A percentile compares a stretch with the other conserved stretches of the same genome.
Conservation (phyloP, 2,888 invertebrate genomes). For the Zhengitettix transpicula region DNA sequence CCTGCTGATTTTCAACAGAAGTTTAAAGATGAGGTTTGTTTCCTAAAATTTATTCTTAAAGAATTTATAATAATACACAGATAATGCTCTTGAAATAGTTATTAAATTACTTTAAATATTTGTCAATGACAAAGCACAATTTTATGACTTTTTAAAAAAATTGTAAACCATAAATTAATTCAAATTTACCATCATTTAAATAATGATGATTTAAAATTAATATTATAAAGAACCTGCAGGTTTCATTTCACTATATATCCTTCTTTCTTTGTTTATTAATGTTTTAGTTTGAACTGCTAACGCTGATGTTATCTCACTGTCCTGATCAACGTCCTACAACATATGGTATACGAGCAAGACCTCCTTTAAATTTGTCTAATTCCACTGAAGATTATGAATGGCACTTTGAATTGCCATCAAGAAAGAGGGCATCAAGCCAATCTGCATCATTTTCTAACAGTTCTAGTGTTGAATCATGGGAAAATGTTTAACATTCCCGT, state of each 20-base stretch:
- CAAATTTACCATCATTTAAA: no score
- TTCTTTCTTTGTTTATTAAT: neutral
- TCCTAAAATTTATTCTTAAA: no score
- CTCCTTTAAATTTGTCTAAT: constrained; percentile 35
- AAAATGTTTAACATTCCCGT: neutral
- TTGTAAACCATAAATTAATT: no score
- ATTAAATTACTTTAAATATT: no score
- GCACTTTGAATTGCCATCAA: neutral
- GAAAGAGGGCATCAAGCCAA: neutral
- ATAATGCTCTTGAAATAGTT: no score
- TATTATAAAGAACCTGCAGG: neutral
- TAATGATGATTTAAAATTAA: no score
- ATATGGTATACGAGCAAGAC: constrained; percentile 44
- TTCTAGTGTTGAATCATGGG: neutral
- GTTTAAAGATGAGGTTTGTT: constrained; percentile 51
- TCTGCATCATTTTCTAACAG: neutral
- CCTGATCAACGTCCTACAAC: constrained; percentile 63
- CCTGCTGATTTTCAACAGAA: constrained; percentile 46
- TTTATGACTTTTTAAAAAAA: no score
- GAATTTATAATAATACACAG: no score
- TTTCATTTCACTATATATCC: neutral
- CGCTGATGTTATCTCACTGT: constrained; percentile 56
- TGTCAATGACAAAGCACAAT: no score
- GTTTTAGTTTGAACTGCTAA: constrained; percentile 50
- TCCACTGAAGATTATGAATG: constrained; percentile 18